Conservation (phyloP, 2,113 vertebrate species). For the Pluvianellus socialis region DNA sequence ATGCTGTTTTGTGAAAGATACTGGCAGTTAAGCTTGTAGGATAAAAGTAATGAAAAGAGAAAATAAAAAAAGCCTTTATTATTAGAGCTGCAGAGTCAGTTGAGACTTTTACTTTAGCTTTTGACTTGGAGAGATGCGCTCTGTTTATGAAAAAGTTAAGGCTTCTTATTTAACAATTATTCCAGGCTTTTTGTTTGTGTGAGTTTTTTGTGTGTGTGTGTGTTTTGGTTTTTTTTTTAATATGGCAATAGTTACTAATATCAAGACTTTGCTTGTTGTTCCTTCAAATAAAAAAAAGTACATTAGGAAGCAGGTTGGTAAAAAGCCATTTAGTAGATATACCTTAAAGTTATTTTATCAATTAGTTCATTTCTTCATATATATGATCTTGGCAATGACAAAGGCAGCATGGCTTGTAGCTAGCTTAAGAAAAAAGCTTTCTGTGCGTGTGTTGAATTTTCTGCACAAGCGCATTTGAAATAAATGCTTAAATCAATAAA, state of each 20-base stretch:
- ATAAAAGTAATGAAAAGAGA: constrained; percentile 48
- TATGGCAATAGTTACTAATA: not conserved
- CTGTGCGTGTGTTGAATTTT: not conserved
- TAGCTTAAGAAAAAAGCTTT: not conserved
- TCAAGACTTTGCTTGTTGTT: not conserved
- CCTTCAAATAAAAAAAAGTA: not conserved
- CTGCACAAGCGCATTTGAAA: not conserved
- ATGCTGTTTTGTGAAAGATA: constrained; percentile 53
- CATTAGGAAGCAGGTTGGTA: not conserved
- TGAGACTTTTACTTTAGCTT: constrained; percentile 35
- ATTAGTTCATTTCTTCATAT: not conserved
- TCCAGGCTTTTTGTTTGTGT: not conserved
- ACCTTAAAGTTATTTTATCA: not conserved
- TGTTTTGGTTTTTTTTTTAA: not conserved
- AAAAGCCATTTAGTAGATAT: not conserved
- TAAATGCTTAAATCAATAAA: not conserved
- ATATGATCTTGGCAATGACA: not conserved
- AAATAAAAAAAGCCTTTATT: constrained; percentile 11
- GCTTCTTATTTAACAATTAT: not conserved
- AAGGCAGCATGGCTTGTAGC: not conserved
- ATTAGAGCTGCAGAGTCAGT: not conserved
- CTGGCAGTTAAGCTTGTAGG: constrained; percentile 51
- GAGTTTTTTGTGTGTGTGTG: not conserved
- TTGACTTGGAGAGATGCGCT: not conserved
- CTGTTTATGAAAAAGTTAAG: constrained; percentile 8